Percentiles rank a stretch among this genome's conserved stretches.
phyloP scores from a whole-genome alignment of 1,140 invertebrate genomes.

The Homarus americanus region DNA sequence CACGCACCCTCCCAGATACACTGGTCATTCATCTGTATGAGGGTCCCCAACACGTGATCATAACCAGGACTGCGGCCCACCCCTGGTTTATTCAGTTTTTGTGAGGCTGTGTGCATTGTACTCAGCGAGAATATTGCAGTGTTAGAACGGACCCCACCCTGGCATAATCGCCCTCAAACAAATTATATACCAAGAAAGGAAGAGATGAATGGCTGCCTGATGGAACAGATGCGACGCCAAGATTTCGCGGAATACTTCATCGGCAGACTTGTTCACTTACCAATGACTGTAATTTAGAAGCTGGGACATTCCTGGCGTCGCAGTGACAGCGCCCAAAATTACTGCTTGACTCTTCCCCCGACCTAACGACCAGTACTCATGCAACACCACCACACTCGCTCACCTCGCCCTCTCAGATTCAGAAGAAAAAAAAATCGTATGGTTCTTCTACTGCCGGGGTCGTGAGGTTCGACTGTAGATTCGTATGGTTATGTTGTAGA shows the following conservation, averaged over 20 bases:
- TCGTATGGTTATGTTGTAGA: too few species aligned
- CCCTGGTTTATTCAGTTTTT: background rate
- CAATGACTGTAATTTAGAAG: conserved; percentile 58
- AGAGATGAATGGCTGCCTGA: conserved; percentile 57
- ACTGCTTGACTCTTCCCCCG: conserved; percentile 25
- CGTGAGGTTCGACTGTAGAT: too few species aligned
- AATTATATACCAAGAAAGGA: conserved; percentile 59
- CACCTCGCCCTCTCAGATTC: too few species aligned
- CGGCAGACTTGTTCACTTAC: conserved; percentile 47
- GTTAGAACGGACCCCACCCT: conserved; percentile 28
- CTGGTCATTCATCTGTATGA: conserved; percentile 5
- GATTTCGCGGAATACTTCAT: conserved; percentile 56
- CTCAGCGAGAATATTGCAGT: conserved; percentile 30
- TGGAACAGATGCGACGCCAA: conserved; percentile 63
- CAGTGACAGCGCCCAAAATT: conserved; percentile 58
- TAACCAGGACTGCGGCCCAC: background rate
- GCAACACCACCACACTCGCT: conserved; percentile 9
- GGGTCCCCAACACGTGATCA: background rate
- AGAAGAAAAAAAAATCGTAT: too few species aligned
- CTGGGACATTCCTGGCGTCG: conserved; percentile 35
- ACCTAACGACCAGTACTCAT: conserved; percentile 45
- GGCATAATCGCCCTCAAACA: conserved; percentile 40
- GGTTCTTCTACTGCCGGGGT: too few species aligned
- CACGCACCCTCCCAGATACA: background rate
- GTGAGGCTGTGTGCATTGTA: conserved; percentile 15